Percentiles rank a stretch among this genome's conserved stretches.
Evolutionary conservation across 2,888 invertebrate species (phyloP).

Genomic region (Lacanobia wlatinum): DNA sequence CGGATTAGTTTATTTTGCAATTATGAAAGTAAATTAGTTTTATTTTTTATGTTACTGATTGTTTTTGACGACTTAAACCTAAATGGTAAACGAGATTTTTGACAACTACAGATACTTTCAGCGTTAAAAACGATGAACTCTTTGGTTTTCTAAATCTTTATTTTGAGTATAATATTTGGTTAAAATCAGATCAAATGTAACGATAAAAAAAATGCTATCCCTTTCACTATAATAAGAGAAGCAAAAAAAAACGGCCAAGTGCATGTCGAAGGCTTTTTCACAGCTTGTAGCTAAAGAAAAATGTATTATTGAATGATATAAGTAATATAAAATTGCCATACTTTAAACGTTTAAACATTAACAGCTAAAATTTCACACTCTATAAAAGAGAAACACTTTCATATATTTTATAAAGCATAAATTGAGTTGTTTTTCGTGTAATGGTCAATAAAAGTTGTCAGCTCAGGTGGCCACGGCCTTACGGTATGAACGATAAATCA

Average conservation of each 20-base stretch:
- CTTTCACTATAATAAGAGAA: too few relatives aligned
- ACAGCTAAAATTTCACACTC: constrained; percentile 9
- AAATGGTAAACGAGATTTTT: too few relatives aligned
- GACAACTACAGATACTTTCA: too few relatives aligned
- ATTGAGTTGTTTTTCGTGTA: constrained; percentile 66
- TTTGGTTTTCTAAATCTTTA: too few relatives aligned
- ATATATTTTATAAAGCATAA: constrained; percentile 63
- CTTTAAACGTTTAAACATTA: constrained; percentile 1
- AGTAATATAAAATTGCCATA: neutral
- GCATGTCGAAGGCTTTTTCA: too few relatives aligned
- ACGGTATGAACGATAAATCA: constrained; percentile 74
- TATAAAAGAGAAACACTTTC: constrained; percentile 43
- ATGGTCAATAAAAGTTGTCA: constrained; percentile 74
- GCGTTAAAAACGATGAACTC: too few relatives aligned
- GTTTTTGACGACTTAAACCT: too few relatives aligned
- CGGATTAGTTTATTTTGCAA: constrained; percentile 24
- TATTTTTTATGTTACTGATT: too few relatives aligned
- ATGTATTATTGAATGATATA: neutral
- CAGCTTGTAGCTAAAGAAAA: neutral
- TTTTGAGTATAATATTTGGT: too few relatives aligned
- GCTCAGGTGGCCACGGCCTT: constrained; percentile 73
- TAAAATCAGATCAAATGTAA: too few relatives aligned
- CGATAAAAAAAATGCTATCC: too few relatives aligned
- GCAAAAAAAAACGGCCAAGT: too few relatives aligned
- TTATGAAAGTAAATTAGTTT: constrained; percentile 25